Base-by-base conservation (phyloP, 2,797 vertebrate species). In the Argya squamiceps region DNA sequence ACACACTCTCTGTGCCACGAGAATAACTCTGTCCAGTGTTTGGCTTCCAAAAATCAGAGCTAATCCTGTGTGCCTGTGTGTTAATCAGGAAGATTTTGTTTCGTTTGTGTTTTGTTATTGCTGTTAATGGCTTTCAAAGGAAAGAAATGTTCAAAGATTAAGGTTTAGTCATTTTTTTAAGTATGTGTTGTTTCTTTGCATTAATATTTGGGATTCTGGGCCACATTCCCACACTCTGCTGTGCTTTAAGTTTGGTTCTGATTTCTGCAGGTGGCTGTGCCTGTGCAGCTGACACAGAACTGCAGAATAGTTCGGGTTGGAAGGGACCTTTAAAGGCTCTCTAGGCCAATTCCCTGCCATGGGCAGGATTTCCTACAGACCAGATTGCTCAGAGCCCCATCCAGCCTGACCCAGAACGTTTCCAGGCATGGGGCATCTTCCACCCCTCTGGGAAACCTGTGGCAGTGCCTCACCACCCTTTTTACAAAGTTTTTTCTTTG, bases 151-250 rank as follows among this genome's bases (percentile, higher is more conserved):
- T 77, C 1, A 56, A 20, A 69, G 73, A 27, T 62, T 8, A 44
- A 58, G n/a, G 15, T 71, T 90, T 64, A n/a, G 43, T 14, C 8
- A 4, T 69, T 80, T 15, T 63, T 4, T 21, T 16, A 30, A 46
- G 13, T 55, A 12, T 36, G 22, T 7, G 0, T 26, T 84, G 4
- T 30, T 43, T 50, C 7, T 34, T 74, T 91, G 21, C 23, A 4
- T 75, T n/a, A 32, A 2, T 26, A 23, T 83, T 73, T 84, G 49
- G 62, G 3, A 6, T 43, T 75, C 37, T 47, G 53, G 43, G 30
- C 23, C 18, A 21, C 46, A 30, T 77, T 63, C 26, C 55, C 44
- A 27, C 2, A 0, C 5, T 0, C 19, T 9, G 2, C n/a, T 37
- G 65, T 52, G 56, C 43, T 27, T 68, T 34, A 0, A 1, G 32